Conservation (phyloP, 2,888 invertebrate genomes). For the Neuroscelio doddi region DNA sequence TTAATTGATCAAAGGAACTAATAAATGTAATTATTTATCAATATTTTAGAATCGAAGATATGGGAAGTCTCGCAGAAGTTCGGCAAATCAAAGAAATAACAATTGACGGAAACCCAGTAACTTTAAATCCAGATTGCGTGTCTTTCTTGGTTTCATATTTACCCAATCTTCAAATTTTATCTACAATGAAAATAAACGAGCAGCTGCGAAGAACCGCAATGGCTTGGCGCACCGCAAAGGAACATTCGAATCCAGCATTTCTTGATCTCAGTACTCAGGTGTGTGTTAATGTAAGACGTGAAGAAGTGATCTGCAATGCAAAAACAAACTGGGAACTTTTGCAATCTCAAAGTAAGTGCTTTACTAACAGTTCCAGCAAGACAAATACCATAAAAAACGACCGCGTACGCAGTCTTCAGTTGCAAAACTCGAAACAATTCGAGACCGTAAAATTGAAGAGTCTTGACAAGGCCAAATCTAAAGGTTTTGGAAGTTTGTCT, state of each 20-base stretch:
- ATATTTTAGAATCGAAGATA: slow-evolving; percentile 84
- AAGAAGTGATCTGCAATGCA: slow-evolving; percentile 88
- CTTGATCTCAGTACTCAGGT: slow-evolving; percentile 78
- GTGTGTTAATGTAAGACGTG: slow-evolving; percentile 78
- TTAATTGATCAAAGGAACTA: background rate
- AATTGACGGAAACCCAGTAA: slow-evolving; percentile 89
- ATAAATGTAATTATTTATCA: slow-evolving; percentile 2
- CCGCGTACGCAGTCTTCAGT: slow-evolving; percentile 53
- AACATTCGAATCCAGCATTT: slow-evolving; percentile 80
- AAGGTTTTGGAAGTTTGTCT: slow-evolving; percentile 63
- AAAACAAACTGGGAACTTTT: slow-evolving; percentile 90
- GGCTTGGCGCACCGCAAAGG: slow-evolving; percentile 87
- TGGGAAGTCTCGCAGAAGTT: slow-evolving; percentile 86
- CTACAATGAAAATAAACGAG: slow-evolving; percentile 86
- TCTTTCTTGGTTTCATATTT: slow-evolving; percentile 87
- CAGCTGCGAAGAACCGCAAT: slow-evolving; percentile 85
- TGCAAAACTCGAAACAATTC: slow-evolving; percentile 58
- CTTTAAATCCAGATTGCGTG: slow-evolving; percentile 85
- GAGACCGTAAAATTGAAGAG: slow-evolving; percentile 54
- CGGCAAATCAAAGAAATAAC: slow-evolving; percentile 86
- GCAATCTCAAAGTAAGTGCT: slow-evolving; percentile 80
- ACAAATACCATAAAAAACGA: slow-evolving; percentile 51
- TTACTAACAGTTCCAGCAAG: slow-evolving; percentile 62
- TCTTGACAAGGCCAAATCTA: slow-evolving; percentile 58
- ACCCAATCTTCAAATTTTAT: slow-evolving; percentile 81